Evolutionary conservation across 2,888 invertebrate species (phyloP), one percentile per base, ranked within the genome.

Genomic region (Meta bourneti): DNA sequence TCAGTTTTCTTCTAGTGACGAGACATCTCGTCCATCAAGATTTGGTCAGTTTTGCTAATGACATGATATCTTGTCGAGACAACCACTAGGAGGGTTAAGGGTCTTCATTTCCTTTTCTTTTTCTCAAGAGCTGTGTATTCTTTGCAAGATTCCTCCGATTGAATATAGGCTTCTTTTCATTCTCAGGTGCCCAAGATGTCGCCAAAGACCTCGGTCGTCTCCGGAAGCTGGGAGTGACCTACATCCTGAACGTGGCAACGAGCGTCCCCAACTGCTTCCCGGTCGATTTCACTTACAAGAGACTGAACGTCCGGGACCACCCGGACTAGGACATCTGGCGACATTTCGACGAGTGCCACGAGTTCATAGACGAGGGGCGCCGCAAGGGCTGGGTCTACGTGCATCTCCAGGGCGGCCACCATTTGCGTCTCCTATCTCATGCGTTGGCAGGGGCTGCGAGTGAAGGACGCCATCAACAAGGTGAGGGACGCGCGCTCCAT

Each of bases 141-240:
- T n/a, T n/a, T n/a, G n/a, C n/a, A n/a, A n/a, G n/a, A n/a, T n/a
- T n/a, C n/a, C n/a, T n/a, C n/a, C n/a, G n/a, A n/a, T n/a, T n/a
- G n/a, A n/a, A n/a, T n/a, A n/a, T n/a, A n/a, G n/a, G 8, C n/a
- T 72, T 72, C 7, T 0, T 74, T 51, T 78, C 13, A 20, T 7
- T 80, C 34, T 0, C 92, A 95, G 95, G 95, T n/a, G 95, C 95
- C 6, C 95, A 95, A 92, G 95, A 95, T 94, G 95, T 95, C 11
- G 95, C 95, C 8, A 94, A 94, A 54, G 94, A 95, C 77, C 92
- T 94, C 34, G 93, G 94, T 6, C 93, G 94, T 6, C 94, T 95
- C 16, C 92, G 94, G 49, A 93, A 94, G 54, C 93, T 94, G 92
- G 93, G 94, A 13, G 94, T 95, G 8, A 95, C 95, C 0, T 95